Base-by-base conservation (phyloP, 2,113 vertebrate species). In the Camarhynchus parvulus region DNA sequence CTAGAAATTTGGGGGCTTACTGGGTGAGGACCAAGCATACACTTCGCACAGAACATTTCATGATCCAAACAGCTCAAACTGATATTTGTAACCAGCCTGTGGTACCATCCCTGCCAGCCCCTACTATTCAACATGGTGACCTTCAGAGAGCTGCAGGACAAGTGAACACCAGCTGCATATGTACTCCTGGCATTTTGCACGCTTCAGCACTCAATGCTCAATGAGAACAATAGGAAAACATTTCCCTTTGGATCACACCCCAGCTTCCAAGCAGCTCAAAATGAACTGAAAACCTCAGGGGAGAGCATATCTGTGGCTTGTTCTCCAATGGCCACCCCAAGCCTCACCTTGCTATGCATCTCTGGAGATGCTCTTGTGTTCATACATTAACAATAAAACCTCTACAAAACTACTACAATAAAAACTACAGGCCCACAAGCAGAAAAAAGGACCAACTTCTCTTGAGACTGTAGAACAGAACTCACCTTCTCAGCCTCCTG, bases 161-260 rank as follows among this genome's bases (percentile, higher is more conserved):
- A 76, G 53, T 2, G 4, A 69, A 64, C 53, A 28, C 30, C 84
- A 78, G 74, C 87, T 91, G 91, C 91, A 85, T 74, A 78, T 22
- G 49, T 42, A 33, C 74, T 72, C 56, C 6, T n/a, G 56, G 66
- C 61, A 20, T 56, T 91, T 2, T 75, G 83, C 92, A 84, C 5
- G 4, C 81, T 84, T 87, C 70, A 79, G 89, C 80, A 59, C 68
- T 56, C 2, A 0, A n/a, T 18, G 73, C 33, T 83, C n/a, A 46
- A 4, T 30, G 61, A 53, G 52, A 94, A 89, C 86, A 92, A 89
- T 4, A 72, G 62, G 76, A 53, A 72, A 61, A 52, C 37, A 23
- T 46, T 77, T 87, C 56, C 16, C 79, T 94, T 46, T 92, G 88
- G 76, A 84, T 92, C 76, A 37, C 46, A 16, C 21, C 31, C 39